Base-by-base conservation (phyloP, 2,888 invertebrate species). In the Fabriciana adippe region DNA sequence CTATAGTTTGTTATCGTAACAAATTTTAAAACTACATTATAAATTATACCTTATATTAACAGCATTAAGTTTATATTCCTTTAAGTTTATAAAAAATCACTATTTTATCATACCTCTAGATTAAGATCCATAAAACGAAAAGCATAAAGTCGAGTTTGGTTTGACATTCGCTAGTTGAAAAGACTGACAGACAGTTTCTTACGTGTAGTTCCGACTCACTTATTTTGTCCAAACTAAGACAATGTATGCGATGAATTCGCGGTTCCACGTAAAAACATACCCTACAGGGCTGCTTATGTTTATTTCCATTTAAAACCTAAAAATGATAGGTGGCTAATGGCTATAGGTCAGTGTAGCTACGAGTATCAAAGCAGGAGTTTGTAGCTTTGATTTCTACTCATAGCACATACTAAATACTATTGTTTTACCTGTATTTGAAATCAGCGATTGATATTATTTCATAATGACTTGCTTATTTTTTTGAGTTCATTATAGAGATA, bases 151-250 rank as follows among this genome's bases (percentile, higher is more conserved):
- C 14, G 31, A 55, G 1, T 63, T 67, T 64, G 1, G 41, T 21
- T 55, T 51, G 45, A 31, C 31, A 6, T 48, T 41, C 50, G 11
- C 26, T 50, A 53, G 55, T 13, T 16, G 21, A 26, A 26, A 55
- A 13, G 51, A 56, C 55, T 61, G 18, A 60, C 60, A 64, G 68
- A 68, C 64, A 50, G 68, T 16, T 88, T 88, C 87, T 88, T 89
- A 81, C 83, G 70, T 79, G 80, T 84, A 84, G 86, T 86, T 85
- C 82, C 81, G 79, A 86, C 81, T 87, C 87, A 87, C 88, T 89
- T 89, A 89, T 88, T 89, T 89, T 87, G 86, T 88, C 88, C 88
- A 84, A 87, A 90, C 85, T 83, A 85, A 88, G 89, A 85, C 87
- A 87, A 87, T 84, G 84, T 85, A 90, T 89, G 86, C 84, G 84